These are phyloP conservation scores for Nesoenas mayeri DNA, from an alignment of 2,113 vertebrate genomes.

Conservation along the genomic window DNA sequence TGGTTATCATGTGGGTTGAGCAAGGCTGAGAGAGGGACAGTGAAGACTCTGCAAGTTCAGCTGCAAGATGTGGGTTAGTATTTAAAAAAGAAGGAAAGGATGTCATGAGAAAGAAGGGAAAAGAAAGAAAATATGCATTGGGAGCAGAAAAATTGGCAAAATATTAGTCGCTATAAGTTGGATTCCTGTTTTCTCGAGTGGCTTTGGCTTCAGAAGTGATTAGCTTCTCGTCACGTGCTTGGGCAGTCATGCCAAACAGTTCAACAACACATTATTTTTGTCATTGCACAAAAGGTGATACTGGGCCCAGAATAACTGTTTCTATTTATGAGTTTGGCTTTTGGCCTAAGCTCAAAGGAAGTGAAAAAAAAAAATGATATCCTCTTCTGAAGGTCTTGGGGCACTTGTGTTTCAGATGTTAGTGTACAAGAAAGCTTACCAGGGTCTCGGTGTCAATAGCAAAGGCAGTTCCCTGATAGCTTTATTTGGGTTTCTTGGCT, in stretches of 20 bases:
- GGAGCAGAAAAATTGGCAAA: constrained; percentile 44
- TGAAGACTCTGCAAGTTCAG: neutral
- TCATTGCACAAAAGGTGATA: constrained; percentile 65
- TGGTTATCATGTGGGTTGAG: neutral
- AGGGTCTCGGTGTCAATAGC: neutral
- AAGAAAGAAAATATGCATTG: neutral
- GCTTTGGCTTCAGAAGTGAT: constrained; percentile 54
- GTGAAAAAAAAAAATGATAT: neutral
- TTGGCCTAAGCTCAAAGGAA: constrained; percentile 62
- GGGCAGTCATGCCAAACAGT: constrained; percentile 42
- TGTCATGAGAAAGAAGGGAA: neutral
- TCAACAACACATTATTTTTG: constrained; percentile 65
- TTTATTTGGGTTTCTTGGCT: neutral
- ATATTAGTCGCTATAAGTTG: neutral
- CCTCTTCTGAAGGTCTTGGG: constrained; percentile 48
- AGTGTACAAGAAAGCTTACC: neutral
- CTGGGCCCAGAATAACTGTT: constrained; percentile 52
- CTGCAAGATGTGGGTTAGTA: neutral
- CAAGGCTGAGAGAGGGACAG: neutral
- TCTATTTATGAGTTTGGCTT: constrained; percentile 61
- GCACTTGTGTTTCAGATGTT: constrained; percentile 20
- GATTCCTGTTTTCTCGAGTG: constrained; percentile 46
- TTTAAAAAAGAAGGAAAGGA: neutral
- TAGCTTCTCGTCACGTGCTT: constrained; percentile 57
- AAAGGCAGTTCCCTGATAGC: neutral